These are phyloP conservation scores for Thymallus thymallus DNA, from an alignment of 2,113 vertebrate species.

Conservation along the genomic window DNA sequence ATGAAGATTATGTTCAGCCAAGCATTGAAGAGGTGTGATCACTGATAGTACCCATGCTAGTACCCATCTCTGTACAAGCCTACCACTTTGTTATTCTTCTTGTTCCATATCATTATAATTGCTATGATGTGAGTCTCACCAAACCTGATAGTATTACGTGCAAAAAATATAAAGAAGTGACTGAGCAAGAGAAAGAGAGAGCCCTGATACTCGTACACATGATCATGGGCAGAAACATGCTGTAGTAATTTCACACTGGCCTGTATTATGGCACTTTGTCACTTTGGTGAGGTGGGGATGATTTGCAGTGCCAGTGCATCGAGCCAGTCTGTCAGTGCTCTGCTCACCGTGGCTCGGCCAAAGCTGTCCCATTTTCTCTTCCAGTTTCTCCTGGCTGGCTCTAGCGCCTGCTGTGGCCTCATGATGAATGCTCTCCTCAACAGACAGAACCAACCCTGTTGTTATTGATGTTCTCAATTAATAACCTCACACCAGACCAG, in stretches of 20 bases:
- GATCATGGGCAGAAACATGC: slow-evolving; percentile 56
- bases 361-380: slow-evolving; percentile 66
- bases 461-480: slow-evolving; percentile 76
- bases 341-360: slow-evolving; percentile 45
- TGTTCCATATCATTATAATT: not conserved
- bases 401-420: slow-evolving; percentile 61
- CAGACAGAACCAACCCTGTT: slow-evolving; percentile 54
- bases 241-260: slow-evolving; percentile 59
- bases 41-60: not conserved
- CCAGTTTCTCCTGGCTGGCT: slow-evolving; percentile 34
- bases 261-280: slow-evolving; percentile 59
- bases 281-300: slow-evolving; percentile 36
- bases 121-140: not conserved
- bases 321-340: slow-evolving; percentile 27
- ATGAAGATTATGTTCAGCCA: not conserved
- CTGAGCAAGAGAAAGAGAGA: slow-evolving; percentile 1
- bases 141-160: slow-evolving; percentile 1
- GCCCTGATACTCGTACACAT: slow-evolving; percentile 40
- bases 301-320: slow-evolving; percentile 50
- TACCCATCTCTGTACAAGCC: not conserved
- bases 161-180: slow-evolving; percentile 16
- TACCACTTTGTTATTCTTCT: not conserved
- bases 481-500: slow-evolving; percentile 54
- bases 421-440: slow-evolving; percentile 70
- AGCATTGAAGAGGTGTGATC: not conserved